Percentiles rank a stretch among this genome's conserved stretches.
phyloP scores from a whole-genome alignment of 2,113 vertebrate genomes.

The Aplodontia rufa region DNA sequence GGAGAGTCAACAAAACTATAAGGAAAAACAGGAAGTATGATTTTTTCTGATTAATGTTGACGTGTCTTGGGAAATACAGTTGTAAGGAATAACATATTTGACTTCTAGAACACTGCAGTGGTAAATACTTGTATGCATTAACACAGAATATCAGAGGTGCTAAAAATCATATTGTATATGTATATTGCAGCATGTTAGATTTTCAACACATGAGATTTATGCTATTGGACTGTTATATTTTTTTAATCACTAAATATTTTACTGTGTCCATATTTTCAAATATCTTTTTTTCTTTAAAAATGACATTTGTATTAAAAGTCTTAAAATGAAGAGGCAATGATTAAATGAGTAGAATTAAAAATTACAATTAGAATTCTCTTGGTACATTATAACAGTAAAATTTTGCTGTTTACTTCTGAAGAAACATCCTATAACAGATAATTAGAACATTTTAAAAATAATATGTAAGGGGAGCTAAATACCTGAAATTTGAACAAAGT shows the following conservation, averaged over 20 bases:
- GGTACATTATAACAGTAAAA: conserved; percentile 88
- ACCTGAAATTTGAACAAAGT: conserved; percentile 87
- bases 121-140: background rate
- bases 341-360: conserved; percentile 88
- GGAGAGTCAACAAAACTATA: background rate
- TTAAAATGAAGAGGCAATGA: conserved; percentile 89
- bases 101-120: background rate
- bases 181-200: background rate
- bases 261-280: background rate
- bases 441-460: conserved; percentile 12
- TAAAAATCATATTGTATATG: background rate
- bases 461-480: conserved; percentile 79
- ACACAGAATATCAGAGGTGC: background rate
- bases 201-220: background rate
- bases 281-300: conserved; percentile 91
- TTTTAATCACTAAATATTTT: background rate
- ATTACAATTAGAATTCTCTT: conserved; percentile 90
- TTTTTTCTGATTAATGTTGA: background rate
- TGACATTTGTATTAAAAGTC: conserved; percentile 97
- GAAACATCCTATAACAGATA: conserved; percentile 82
- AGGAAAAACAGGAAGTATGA: background rate
- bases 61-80: background rate
- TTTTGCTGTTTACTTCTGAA: conserved; percentile 85
- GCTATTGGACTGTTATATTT: background rate
- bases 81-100: background rate